phyloP scores from a whole-genome alignment of 2,888 invertebrate genomes.

The Gastrophysa polygoni region DNA sequence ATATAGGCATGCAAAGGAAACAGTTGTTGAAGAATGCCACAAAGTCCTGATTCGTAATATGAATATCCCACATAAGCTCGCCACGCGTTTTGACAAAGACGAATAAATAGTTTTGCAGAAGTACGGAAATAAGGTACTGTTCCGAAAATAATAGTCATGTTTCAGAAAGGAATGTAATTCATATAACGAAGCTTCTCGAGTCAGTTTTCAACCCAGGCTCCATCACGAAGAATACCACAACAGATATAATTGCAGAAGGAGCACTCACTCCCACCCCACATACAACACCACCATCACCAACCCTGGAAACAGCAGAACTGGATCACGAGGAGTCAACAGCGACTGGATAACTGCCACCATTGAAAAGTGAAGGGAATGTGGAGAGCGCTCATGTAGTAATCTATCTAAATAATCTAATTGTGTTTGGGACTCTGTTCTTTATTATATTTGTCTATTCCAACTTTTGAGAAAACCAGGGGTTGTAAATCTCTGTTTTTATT shows the following conservation, averaged over 20 bases:
- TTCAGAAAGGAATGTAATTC: slow-evolving; percentile 18
- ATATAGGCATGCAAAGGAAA: slow-evolving; percentile 29
- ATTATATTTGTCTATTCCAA: too few relatives aligned
- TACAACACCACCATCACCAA: background rate
- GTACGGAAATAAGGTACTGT: slow-evolving; percentile 23
- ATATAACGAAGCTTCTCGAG: slow-evolving; percentile 19
- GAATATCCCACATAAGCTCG: slow-evolving; percentile 17
- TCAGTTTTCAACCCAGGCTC: background rate
- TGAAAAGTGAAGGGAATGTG: background rate
- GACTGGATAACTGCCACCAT: background rate
- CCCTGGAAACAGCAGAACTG: background rate
- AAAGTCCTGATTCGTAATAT: slow-evolving; percentile 24
- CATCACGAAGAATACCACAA: background rate
- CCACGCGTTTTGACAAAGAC: background rate
- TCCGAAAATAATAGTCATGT: slow-evolving; percentile 8
- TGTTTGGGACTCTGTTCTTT: too few relatives aligned
- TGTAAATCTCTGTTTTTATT: too few relatives aligned
- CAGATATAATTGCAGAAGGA: background rate
- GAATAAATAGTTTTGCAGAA: slow-evolving; percentile 19
- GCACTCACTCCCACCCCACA: background rate
- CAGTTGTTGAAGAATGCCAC: slow-evolving; percentile 22
- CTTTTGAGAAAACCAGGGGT: too few relatives aligned
- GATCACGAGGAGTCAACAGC: background rate
- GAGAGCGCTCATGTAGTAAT: too few relatives aligned
- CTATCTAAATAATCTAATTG: too few relatives aligned